Evolutionary conservation across 2,113 vertebrate species (phyloP), one percentile per base, ranked within the genome.

Genomic region (Notechis scutatus): DNA sequence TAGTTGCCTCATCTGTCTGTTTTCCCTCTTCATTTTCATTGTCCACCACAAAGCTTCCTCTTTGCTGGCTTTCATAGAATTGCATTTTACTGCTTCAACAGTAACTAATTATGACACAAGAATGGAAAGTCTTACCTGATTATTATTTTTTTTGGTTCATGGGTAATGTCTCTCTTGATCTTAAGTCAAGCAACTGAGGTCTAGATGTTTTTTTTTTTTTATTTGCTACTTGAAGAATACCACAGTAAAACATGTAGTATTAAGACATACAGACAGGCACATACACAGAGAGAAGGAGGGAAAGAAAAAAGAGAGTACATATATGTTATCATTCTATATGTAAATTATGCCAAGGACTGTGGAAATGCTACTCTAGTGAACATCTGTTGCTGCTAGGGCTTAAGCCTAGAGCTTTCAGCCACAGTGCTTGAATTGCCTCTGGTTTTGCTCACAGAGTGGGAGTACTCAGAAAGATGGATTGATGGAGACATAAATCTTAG

Each of bases 401-500:
- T 88, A 88, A 88, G 57, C 57, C 85, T 92, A 34, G 91, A 92
- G n/a, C 45, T 92, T 92, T 88, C 57, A 74, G 86, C 57, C 56
- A 88, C 91, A 54, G 57, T 69, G 86, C 86, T 92, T 92, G 86
- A 69, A 69, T 64, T 88, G 45, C 47, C 86, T 92, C 57, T 92
- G 59, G 91, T 92, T 88, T 88, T 92, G 57, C 91, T 88, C 91
- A 92, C n/a, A 54, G 86, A 69, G 45, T 39, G 57, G 86, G 91
- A 92, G 86, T 92, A 26, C 57, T 88, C 57, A 55, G 85, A 69
- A 88, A 87, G 45, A 54, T 69, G 86, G 59, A 92, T 92, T 88
- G 91, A 88, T 88, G 86, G 91, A 88, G 86, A 92, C 86, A 92
- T 88, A 92, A 92, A 39, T 88, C 86, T 88, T 91, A 92, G 45